Evolutionary conservation across 2,113 vertebrate genomes (phyloP), one percentile per base, ranked within the genome.

Genomic region (Dascyllus trimaculatus): DNA sequence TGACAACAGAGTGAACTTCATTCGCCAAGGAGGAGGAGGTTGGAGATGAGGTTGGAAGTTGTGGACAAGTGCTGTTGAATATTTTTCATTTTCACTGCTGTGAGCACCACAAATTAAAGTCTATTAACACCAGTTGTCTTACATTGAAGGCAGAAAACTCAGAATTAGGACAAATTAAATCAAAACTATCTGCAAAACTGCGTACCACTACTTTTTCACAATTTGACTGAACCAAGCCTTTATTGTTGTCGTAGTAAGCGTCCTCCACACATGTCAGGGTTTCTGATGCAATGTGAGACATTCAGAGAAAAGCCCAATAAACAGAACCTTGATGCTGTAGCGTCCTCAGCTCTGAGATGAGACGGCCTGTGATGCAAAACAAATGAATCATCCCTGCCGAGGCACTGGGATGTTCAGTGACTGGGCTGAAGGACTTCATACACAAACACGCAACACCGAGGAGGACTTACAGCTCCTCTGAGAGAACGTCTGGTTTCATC

Each of bases 381-480:
- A 77, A 43, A 64, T 73, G 0, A 18, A 65, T 79, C 65, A 17
- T 53, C 22, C 25, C 21, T 45, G 67, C 48, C n/a, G 6, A 60
- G 19, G 17, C 10, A 8, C 25, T 1, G 49, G 13, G n/a, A 18
- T 54, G 17, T 46, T 45, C 68, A 70, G 66, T 54, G 71, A 35
- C 64, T 24, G 49, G 58, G 54, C n/a, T 25, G 59, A 73, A 52
- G 78, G 66, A 43, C 49, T 60, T 46, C 14, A 21, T 35, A 63
- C 21, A 60, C 72, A 87, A 85, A 88, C 66, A 76, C n/a, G n/a
- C 18, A 4, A 15, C 70, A 75, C 71, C 71, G 19, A 58, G 54
- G 45, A 70, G 48, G 57, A 52, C 53, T 29, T 11, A 4, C 14
- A 11, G 19, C 14, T 49, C 11, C 15, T 25, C 4, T 10, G 17